Conservation (phyloP, 2,113 vertebrate species). For the Dasyornis broadbenti region DNA sequence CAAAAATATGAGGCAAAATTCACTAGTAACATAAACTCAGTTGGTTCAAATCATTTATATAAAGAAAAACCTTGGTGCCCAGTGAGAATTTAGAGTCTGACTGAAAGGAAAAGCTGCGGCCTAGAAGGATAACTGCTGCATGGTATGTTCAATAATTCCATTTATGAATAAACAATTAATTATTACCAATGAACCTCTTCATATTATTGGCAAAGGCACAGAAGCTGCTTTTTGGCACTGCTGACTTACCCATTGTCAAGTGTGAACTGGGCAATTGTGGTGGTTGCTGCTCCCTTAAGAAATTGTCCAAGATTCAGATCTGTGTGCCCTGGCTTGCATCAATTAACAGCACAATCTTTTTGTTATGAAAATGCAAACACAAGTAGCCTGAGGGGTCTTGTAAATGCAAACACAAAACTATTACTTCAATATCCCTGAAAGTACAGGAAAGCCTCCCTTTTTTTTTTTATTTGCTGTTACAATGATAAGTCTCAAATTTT, state of each 20-base stretch:
- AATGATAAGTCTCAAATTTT: neutral
- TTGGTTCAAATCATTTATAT: neutral
- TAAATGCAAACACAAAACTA: slow-evolving; percentile 50
- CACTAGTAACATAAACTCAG: neutral
- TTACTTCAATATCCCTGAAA: slow-evolving; percentile 36
- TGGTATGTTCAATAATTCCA: neutral
- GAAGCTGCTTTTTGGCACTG: neutral
- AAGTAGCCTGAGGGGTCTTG: slow-evolving; percentile 25
- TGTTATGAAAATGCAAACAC: slow-evolving; percentile 29
- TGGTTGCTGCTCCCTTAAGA: slow-evolving; percentile 12
- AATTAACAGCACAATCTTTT: slow-evolving; percentile 46
- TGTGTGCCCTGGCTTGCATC: neutral
- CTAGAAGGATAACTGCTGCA: neutral
- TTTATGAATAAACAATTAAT: neutral
- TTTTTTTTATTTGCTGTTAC: neutral
- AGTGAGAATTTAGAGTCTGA: neutral
- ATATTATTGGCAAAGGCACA: neutral
- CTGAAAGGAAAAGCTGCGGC: neutral
- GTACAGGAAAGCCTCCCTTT: neutral
- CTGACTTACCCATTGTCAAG: neutral
- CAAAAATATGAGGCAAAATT: neutral
- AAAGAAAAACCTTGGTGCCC: neutral
- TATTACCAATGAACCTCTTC: neutral
- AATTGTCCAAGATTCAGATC: slow-evolving; percentile 22
- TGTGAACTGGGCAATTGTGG: slow-evolving; percentile 19